A percentile compares a stretch with the other conserved stretches of the same genome.
These are phyloP conservation scores for Hippasteria phrygiana DNA, from an alignment of 53 echinoderm and acorn worm genomes.

Conservation along the genomic window DNA sequence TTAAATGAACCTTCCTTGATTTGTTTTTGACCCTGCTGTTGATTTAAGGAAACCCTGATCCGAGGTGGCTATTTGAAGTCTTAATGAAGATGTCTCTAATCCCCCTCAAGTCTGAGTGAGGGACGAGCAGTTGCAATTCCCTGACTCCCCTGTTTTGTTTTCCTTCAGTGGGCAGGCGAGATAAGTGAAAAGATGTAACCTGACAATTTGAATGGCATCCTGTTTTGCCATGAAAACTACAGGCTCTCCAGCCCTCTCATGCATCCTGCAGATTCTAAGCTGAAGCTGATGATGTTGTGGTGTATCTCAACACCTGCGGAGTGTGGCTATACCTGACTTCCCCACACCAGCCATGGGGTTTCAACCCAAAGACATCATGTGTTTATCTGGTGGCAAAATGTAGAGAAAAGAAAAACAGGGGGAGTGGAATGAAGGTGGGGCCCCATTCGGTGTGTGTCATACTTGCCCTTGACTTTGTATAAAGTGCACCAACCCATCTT, in stretches of 20 bases:
- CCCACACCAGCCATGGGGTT: not conserved
- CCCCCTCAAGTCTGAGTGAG: too few species aligned
- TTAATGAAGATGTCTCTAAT: too few species aligned
- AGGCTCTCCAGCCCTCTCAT: not conserved
- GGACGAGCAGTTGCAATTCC: too few species aligned
- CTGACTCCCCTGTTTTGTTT: not conserved
- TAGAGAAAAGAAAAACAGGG: not conserved
- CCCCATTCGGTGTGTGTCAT: not conserved
- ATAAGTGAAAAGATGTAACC: not conserved
- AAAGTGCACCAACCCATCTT: too few species aligned
- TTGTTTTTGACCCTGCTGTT: too few species aligned
- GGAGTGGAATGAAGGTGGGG: not conserved
- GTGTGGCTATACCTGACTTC: constrained; percentile 1
- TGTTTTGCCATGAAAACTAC: constrained; percentile 2
- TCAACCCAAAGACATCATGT: not conserved
- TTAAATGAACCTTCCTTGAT: too few species aligned
- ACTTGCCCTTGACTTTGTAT: not conserved
- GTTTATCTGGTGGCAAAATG: not conserved
- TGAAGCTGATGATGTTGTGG: not conserved
- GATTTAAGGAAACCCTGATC: too few species aligned
- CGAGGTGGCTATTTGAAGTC: too few species aligned
- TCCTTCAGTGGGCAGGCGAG: not conserved
- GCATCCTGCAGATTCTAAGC: not conserved
- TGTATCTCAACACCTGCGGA: constrained; percentile 3
- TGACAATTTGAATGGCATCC: constrained; percentile 1